Evolutionary conservation across 2,797 vertebrate species (phyloP).

Genomic region (Neopelma chrysocephalum): DNA sequence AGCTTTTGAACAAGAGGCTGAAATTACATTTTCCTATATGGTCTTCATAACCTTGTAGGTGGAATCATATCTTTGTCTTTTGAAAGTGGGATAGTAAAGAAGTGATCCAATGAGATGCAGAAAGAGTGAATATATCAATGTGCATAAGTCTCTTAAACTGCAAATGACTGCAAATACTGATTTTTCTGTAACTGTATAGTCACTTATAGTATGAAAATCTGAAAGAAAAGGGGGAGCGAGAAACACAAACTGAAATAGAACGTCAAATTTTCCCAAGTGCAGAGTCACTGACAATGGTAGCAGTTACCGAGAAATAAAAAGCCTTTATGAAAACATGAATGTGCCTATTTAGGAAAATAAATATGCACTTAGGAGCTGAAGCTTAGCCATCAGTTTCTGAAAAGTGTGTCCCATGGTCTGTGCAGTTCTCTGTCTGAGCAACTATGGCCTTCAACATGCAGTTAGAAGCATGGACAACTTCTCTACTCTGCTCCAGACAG

Average conservation of each 20-base stretch:
- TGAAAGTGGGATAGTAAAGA: not conserved
- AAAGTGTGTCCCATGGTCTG: not conserved
- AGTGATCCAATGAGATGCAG: not conserved
- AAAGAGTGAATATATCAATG: not conserved
- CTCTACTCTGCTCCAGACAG: not conserved
- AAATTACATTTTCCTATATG: not conserved
- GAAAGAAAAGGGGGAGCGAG: not conserved
- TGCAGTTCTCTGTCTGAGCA: not conserved
- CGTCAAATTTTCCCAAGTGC: not conserved
- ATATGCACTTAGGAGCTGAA: not conserved
- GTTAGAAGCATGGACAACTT: not conserved
- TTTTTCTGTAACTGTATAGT: not conserved
- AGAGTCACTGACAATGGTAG: not conserved
- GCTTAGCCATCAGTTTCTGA: not conserved
- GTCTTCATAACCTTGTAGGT: not conserved
- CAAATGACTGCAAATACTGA: not conserved
- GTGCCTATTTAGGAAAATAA: not conserved
- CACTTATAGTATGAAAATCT: not conserved
- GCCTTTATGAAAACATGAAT: not conserved
- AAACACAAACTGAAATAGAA: not conserved
- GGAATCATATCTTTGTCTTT: not conserved
- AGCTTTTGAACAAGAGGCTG: not conserved
- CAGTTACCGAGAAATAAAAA: not conserved
- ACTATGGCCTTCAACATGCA: not conserved
- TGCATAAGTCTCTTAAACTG: not conserved